Conservation (phyloP, 2,113 vertebrate species). For the Phoxinus phoxinus region DNA sequence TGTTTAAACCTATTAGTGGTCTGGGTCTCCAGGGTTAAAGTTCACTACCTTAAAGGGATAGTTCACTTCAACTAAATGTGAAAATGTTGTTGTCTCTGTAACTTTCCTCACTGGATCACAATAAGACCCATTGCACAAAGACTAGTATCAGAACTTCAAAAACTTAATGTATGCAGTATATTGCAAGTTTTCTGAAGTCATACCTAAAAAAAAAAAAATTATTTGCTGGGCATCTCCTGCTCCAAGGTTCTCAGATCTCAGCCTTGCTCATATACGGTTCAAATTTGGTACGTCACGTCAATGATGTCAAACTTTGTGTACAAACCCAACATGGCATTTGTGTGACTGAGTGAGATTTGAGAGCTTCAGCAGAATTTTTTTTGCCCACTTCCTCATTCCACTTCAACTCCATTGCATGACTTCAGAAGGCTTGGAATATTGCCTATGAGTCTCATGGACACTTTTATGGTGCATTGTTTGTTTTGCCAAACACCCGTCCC, state of each 20-base stretch:
- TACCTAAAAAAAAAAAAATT: too few relatives aligned
- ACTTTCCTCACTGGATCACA: background rate
- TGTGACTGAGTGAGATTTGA: background rate
- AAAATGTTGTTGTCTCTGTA: background rate
- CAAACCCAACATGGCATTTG: background rate
- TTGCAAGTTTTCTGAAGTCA: background rate
- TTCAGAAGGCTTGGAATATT: background rate
- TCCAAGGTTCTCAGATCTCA: background rate
- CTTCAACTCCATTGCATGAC: background rate
- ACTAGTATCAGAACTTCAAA: background rate
- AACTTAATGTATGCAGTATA: background rate
- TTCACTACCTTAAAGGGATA: background rate
- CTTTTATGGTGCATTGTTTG: background rate
- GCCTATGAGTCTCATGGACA: background rate
- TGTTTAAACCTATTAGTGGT: background rate
- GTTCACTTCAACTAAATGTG: background rate
- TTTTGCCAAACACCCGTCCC: background rate
- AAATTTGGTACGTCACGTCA: background rate
- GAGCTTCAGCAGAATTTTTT: background rate
- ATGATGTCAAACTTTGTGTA: background rate
- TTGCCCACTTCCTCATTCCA: background rate
- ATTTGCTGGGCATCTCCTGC: background rate
- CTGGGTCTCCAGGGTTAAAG: background rate
- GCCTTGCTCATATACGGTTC: background rate
- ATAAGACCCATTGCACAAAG: too few relatives aligned